Conservation (phyloP, 2,797 vertebrate species). For the Sarcophilus harrisii region DNA sequence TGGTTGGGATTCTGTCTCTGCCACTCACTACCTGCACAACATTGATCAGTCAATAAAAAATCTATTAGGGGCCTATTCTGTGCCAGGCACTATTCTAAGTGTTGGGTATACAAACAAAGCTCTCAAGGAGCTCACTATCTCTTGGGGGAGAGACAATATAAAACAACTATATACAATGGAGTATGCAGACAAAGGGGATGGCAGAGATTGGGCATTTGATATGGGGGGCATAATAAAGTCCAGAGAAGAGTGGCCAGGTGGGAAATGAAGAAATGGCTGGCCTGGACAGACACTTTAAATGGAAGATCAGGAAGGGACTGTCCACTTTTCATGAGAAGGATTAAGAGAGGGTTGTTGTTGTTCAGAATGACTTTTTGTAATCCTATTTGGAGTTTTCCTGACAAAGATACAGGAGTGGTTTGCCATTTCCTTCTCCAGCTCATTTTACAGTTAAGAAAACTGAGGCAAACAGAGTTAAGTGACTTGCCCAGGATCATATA, state of each 20-base stretch:
- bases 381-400: neutral
- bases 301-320: neutral
- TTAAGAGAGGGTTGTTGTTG: neutral
- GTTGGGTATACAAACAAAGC: neutral
- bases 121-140: neutral
- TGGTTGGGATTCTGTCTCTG: neutral
- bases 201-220: neutral
- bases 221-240: neutral
- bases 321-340: neutral
- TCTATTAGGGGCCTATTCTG: neutral
- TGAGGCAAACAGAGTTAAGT: neutral
- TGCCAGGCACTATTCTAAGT: neutral
- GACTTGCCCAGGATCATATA: neutral
- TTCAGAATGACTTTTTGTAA: neutral
- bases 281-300: neutral
- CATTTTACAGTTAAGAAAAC: neutral
- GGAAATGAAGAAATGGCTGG: neutral
- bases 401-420: neutral
- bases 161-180: neutral
- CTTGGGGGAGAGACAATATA: neutral
- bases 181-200: too few species aligned
- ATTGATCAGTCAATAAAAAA: neutral
- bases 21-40: neutral
- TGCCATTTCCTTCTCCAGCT: neutral
- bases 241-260: neutral